A percentile compares a stretch with the other conserved stretches of the same genome.
These are phyloP conservation scores for Dryococelus australis DNA, from an alignment of 2,888 invertebrate species.

Conservation along the genomic window DNA sequence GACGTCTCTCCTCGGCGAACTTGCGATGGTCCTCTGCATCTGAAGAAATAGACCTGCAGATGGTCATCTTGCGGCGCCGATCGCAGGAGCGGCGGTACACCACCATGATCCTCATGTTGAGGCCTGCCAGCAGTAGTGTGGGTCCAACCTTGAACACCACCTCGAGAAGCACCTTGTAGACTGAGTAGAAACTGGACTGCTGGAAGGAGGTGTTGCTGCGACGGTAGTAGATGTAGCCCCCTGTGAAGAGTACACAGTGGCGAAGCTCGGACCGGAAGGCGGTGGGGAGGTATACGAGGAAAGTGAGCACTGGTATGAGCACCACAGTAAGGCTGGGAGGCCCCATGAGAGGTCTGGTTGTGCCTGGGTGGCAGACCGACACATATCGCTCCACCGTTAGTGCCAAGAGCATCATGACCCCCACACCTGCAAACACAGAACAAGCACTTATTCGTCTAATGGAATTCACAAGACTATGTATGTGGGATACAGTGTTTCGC, in stretches of 20 bases:
- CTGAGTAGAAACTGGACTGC: conserved; percentile 63
- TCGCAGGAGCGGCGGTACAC: conserved; percentile 72
- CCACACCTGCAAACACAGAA: conserved; percentile 63
- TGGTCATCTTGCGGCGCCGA: conserved; percentile 69
- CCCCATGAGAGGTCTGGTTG: conserved; percentile 70
- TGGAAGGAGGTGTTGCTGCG: conserved; percentile 63
- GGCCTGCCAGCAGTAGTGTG: conserved; percentile 69
- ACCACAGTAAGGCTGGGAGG: conserved; percentile 69
- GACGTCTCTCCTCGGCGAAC: conserved; percentile 71
- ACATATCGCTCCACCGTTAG: conserved; percentile 77
- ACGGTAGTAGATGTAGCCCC: conserved; percentile 66
- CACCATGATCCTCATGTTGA: conserved; percentile 72
- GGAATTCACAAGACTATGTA: too few relatives aligned
- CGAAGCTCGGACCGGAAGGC: conserved; percentile 69
- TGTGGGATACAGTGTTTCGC: too few relatives aligned
- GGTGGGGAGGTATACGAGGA: conserved; percentile 73
- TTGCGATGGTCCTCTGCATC: conserved; percentile 70
- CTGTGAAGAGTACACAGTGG: conserved; percentile 62
- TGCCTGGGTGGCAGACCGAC: conserved; percentile 76
- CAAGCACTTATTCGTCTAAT: too few relatives aligned
- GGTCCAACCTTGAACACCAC: conserved; percentile 72
- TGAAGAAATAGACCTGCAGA: conserved; percentile 64
- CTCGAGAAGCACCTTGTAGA: conserved; percentile 61
- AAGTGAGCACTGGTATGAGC: conserved; percentile 70
- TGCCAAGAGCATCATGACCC: conserved; percentile 77